Evolutionary conservation across 2,888 invertebrate species (phyloP), one percentile per base, ranked within the genome.

Genomic region (Latrodectus elegans): DNA sequence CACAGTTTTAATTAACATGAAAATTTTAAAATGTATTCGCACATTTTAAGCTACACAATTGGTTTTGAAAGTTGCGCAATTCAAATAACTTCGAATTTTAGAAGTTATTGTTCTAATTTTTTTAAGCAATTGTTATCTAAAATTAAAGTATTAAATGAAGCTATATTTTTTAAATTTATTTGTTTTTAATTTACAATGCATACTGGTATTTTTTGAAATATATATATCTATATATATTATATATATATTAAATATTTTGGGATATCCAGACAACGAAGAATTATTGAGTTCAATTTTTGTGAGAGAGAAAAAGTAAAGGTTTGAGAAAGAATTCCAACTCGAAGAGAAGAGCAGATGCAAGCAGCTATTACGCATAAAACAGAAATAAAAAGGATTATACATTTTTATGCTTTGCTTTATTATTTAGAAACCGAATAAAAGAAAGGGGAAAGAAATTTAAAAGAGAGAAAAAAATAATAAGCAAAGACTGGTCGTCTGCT

Each of bases 161-260:
- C 4, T 38, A 38, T 6, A 4, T 6, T 38, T 38, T 38, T 38
- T 38, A 38, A 38, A 38, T 38, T 38, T 38, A 38, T 38, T 38
- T 6, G 6, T 38, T 38, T 38, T 38, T 38, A 38, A 38, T 38
- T 38, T 1, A 6, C 4, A 38, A 38, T 78, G 78, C n/a, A n/a
- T 78, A 67, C 51, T 67, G 52, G 49, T 17, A 77, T 51, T 51
- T 67, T n/a, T n/a, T 64, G 12, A 71, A 67, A 81, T n/a, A n/a
- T n/a, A n/a, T n/a, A n/a, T n/a, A n/a, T n/a, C n/a, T n/a, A n/a
- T n/a, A n/a, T n/a, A n/a, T n/a, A n/a, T n/a, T n/a, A n/a, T n/a
- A n/a, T n/a, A n/a, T n/a, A n/a, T n/a, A 81, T 2, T 4, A 38
- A 38, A 4, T 4, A 38, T 38, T 4, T 38, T 38, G 38, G 38